Percentiles rank a stretch among this genome's conserved stretches.
These are phyloP conservation scores for Venustoraphidia nigricollis DNA, from an alignment of 2,888 invertebrate genomes.

Conservation along the genomic window DNA sequence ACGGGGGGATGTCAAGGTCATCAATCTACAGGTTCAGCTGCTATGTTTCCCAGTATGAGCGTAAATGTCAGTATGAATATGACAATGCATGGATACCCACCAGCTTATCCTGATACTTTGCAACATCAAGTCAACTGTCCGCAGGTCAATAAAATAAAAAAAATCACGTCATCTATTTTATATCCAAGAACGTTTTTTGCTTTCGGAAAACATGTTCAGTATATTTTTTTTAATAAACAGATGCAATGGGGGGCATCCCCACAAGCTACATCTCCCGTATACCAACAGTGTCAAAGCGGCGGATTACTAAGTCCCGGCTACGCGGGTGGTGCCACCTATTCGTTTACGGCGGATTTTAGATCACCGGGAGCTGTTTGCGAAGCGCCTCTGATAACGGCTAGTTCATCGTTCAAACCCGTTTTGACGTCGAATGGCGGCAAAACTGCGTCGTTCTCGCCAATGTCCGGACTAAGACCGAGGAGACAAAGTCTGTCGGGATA, in stretches of 20 bases:
- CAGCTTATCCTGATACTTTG: conserved; percentile 25
- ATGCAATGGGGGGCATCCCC: conserved; percentile 56
- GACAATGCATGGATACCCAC: conserved; percentile 78
- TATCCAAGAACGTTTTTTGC: background rate
- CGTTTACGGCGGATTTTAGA: conserved; percentile 70
- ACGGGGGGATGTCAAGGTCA: conserved; percentile 7
- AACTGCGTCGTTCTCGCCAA: conserved; percentile 15
- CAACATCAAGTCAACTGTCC: conserved; percentile 47
- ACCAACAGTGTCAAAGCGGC: conserved; percentile 40
- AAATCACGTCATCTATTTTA: no score
- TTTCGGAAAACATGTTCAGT: no score
- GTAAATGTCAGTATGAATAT: conserved; percentile 97
- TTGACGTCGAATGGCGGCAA: conserved; percentile 29
- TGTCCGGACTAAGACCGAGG: conserved; percentile 10
- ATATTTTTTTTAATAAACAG: conserved; percentile 23
- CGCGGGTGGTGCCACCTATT: conserved; percentile 56
- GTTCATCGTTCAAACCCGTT: conserved; percentile 39
- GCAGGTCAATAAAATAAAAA: conserved; percentile 42
- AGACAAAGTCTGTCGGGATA: background rate
- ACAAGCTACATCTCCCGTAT: conserved; percentile 34
- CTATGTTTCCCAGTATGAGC: conserved; percentile 83
- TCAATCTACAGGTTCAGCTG: conserved; percentile 19
- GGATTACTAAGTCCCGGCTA: conserved; percentile 47
- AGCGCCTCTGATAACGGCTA: conserved; percentile 35
- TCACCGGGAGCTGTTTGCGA: conserved; percentile 41